These are phyloP conservation scores for Pediacus dermestoides DNA, from an alignment of 2,888 invertebrate species.

Conservation along the genomic window DNA sequence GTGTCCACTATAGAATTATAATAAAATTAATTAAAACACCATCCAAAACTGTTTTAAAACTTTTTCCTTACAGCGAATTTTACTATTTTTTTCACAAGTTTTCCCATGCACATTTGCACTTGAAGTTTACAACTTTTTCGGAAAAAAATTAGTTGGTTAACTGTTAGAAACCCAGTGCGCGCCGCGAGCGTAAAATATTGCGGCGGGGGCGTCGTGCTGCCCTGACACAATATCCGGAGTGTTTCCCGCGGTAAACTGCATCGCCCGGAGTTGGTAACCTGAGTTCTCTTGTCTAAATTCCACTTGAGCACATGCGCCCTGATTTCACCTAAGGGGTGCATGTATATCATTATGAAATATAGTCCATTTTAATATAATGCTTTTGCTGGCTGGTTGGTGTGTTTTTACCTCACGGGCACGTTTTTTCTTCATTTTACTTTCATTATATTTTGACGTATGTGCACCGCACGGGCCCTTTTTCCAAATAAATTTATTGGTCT, in stretches of 20 bases:
- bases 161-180: too few relatives aligned
- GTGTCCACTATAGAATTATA: too few relatives aligned
- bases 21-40: too few relatives aligned
- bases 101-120: too few relatives aligned
- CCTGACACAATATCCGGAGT: conserved; percentile 18
- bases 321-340: conserved; percentile 35
- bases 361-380: conserved; percentile 37
- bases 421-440: conserved; percentile 19
- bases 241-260: conserved; percentile 30
- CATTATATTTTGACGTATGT: conserved; percentile 16
- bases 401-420: conserved; percentile 19
- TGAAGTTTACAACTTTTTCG: too few relatives aligned
- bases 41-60: too few relatives aligned
- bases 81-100: too few relatives aligned
- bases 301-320: conserved; percentile 30
- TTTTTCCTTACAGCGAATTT: too few relatives aligned
- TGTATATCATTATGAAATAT: conserved; percentile 43
- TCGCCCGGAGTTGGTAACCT: conserved; percentile 29
- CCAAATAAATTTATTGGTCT: conserved; percentile 14
- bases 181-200: conserved; percentile 17
- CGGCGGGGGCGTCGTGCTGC: conserved; percentile 8
- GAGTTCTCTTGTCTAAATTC: conserved; percentile 30
- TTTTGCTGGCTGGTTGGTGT: conserved; percentile 22
- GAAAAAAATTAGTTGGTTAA: too few relatives aligned
- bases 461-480: conserved; percentile 5